A percentile compares a stretch with the other conserved stretches of the same genome.
These are phyloP conservation scores for Cyclophora albipunctata DNA, from an alignment of 2,888 invertebrate species.

Conservation along the genomic window DNA sequence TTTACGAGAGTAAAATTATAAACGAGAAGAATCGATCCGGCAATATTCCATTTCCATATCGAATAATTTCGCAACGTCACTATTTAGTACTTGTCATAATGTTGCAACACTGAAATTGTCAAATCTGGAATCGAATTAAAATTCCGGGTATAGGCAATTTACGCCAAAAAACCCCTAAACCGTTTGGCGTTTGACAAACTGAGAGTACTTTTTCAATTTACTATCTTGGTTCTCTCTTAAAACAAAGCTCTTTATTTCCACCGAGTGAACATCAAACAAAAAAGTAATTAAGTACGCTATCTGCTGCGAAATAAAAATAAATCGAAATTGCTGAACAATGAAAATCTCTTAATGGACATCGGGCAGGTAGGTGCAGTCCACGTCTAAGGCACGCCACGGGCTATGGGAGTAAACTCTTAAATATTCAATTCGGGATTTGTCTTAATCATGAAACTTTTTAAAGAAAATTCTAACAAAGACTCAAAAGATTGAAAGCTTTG, in stretches of 20 bases:
- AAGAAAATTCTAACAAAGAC: not conserved
- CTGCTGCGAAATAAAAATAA: constrained; percentile 35
- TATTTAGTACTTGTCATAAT: no score
- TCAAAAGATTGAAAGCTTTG: not conserved
- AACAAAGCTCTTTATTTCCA: constrained; percentile 29
- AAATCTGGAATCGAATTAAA: no score
- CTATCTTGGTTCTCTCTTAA: constrained; percentile 25
- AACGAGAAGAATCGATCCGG: no score
- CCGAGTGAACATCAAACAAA: constrained; percentile 43
- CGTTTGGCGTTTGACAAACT: constrained; percentile 29
- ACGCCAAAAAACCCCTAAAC: constrained; percentile 14
- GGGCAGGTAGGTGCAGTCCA: constrained; percentile 11
- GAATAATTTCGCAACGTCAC: no score
- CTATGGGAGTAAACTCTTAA: not conserved
- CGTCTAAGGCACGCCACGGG: not conserved
- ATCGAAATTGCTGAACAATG: constrained; percentile 40
- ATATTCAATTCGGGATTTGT: not conserved
- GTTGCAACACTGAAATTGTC: no score
- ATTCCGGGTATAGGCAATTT: no score
- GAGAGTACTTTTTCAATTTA: constrained; percentile 33
- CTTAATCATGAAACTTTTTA: not conserved
- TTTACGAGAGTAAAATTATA: no score
- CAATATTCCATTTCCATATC: no score
- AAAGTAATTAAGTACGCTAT: constrained; percentile 53
- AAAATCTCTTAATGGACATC: constrained; percentile 31